Evolutionary conservation across 2,113 vertebrate species (phyloP).

Genomic region (Channa argus): DNA sequence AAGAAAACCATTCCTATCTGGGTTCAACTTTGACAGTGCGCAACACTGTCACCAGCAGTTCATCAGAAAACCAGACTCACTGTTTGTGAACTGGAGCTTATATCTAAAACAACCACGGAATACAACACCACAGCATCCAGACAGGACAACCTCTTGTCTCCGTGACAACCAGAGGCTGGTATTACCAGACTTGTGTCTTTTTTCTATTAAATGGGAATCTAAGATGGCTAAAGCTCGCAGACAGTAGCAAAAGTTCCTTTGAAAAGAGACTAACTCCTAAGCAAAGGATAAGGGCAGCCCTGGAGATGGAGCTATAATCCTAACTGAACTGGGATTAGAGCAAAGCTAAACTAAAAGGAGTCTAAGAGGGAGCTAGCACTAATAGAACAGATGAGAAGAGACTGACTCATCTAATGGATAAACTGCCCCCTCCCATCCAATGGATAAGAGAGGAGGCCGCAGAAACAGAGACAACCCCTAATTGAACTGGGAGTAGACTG

Average conservation of each 20-base stretch:
- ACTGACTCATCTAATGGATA: slow-evolving; percentile 63
- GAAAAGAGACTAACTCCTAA: slow-evolving; percentile 60
- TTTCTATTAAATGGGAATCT: slow-evolving; percentile 49
- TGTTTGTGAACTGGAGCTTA: slow-evolving; percentile 28
- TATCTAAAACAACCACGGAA: slow-evolving; percentile 39
- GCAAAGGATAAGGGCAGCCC: slow-evolving; percentile 59
- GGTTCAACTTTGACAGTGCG: slow-evolving; percentile 42
- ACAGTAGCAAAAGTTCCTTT: slow-evolving; percentile 60
- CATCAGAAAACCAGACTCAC: slow-evolving; percentile 26
- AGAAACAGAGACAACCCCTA: slow-evolving; percentile 41
- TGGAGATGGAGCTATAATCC: slow-evolving; percentile 68
- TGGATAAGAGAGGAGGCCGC: slow-evolving; percentile 43
- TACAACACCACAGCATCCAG: slow-evolving; percentile 13
- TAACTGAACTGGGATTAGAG: slow-evolving; percentile 75
- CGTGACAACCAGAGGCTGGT: slow-evolving; percentile 38
- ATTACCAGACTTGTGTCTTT: slow-evolving; percentile 40
- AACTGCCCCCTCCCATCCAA: slow-evolving; percentile 58
- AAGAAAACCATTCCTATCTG: slow-evolving; percentile 24
- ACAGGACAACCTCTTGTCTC: slow-evolving; percentile 44
- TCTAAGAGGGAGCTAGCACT: slow-evolving; percentile 50
- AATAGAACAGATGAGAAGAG: slow-evolving; percentile 65
- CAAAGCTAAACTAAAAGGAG: slow-evolving; percentile 59
- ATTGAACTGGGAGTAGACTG: slow-evolving; percentile 58
- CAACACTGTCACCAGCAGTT: slow-evolving; percentile 53
- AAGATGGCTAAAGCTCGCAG: slow-evolving; percentile 53